A percentile compares a stretch with the other conserved stretches of the same genome.
Conservation (phyloP, 2,113 vertebrate genomes). For the Mesoclemmys tuberculata region DNA sequence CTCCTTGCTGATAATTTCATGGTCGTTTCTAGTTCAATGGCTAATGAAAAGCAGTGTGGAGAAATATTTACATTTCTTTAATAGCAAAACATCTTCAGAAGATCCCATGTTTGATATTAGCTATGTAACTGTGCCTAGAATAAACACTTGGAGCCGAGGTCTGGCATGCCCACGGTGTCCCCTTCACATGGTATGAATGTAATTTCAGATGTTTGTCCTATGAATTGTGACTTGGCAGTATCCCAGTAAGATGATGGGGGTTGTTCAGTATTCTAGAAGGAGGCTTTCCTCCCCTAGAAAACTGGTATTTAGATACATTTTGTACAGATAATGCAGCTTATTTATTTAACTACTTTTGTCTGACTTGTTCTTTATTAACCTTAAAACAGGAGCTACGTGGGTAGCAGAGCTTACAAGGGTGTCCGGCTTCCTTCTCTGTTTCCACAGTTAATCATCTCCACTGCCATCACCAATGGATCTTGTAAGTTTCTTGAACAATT, state of each 20-base stretch:
- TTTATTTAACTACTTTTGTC: slow-evolving; percentile 76
- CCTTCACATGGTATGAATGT: slow-evolving; percentile 64
- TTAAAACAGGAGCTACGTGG: slow-evolving; percentile 24
- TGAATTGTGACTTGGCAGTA: slow-evolving; percentile 68
- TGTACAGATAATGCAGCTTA: slow-evolving; percentile 81
- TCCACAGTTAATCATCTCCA: background rate
- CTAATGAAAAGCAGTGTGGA: slow-evolving; percentile 19
- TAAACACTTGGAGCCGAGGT: background rate
- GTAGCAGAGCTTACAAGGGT: background rate
- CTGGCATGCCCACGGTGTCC: background rate
- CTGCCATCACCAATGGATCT: background rate
- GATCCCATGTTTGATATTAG: background rate
- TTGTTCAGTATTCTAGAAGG: slow-evolving; percentile 71
- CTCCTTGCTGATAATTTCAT: slow-evolving; percentile 40
- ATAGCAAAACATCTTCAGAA: slow-evolving; percentile 8
- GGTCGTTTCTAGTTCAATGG: slow-evolving; percentile 35
- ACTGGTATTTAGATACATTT: slow-evolving; percentile 77
- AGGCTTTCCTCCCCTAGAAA: slow-evolving; percentile 56
- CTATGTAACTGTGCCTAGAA: background rate
- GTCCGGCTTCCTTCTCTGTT: background rate
- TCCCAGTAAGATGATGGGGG: slow-evolving; percentile 31
- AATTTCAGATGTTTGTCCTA: slow-evolving; percentile 73
- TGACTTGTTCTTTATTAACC: slow-evolving; percentile 61
- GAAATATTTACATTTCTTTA: slow-evolving; percentile 39
- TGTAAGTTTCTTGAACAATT: background rate